These are phyloP conservation scores for Esperia sulphurella DNA, from an alignment of 2,888 invertebrate genomes.

Conservation along the genomic window DNA sequence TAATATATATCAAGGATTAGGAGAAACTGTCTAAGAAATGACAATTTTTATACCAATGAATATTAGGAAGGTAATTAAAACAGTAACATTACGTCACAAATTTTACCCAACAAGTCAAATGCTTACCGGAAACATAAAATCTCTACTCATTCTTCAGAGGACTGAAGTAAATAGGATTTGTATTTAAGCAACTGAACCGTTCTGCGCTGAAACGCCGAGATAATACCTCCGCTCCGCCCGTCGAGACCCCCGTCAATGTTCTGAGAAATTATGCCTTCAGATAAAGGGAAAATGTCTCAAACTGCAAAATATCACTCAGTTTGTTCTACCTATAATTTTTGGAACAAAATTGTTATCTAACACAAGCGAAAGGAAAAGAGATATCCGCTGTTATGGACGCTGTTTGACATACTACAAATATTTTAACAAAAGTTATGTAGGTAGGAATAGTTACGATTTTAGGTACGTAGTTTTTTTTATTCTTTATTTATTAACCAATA, in stretches of 20 bases:
- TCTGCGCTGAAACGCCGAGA: slow-evolving; percentile 47
- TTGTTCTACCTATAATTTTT: slow-evolving; percentile 11
- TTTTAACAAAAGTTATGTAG: too few relatives aligned
- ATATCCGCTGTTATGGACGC: too few relatives aligned
- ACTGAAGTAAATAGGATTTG: slow-evolving; percentile 17
- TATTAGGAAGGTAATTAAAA: too few relatives aligned
- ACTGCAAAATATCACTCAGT: slow-evolving; percentile 31
- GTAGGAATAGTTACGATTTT: too few relatives aligned
- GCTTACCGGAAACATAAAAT: background rate
- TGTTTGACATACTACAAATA: too few relatives aligned
- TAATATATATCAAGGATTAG: too few relatives aligned
- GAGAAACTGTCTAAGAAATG: too few relatives aligned
- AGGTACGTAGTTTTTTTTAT: too few relatives aligned
- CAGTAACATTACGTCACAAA: too few relatives aligned
- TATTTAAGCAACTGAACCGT: slow-evolving; percentile 37
- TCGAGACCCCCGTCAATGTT: slow-evolving; percentile 48
- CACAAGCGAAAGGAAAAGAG: background rate
- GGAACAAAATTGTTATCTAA: slow-evolving; percentile 1
- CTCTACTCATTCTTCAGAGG: background rate
- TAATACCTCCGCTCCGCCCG: slow-evolving; percentile 36
- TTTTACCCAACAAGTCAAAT: too few relatives aligned
- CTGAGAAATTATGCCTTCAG: slow-evolving; percentile 48
- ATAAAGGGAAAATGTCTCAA: slow-evolving; percentile 59
- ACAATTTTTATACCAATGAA: too few relatives aligned
- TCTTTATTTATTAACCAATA: too few relatives aligned